phyloP scores from a whole-genome alignment of 2,113 vertebrate species.

The Dipodomys ordii region DNA sequence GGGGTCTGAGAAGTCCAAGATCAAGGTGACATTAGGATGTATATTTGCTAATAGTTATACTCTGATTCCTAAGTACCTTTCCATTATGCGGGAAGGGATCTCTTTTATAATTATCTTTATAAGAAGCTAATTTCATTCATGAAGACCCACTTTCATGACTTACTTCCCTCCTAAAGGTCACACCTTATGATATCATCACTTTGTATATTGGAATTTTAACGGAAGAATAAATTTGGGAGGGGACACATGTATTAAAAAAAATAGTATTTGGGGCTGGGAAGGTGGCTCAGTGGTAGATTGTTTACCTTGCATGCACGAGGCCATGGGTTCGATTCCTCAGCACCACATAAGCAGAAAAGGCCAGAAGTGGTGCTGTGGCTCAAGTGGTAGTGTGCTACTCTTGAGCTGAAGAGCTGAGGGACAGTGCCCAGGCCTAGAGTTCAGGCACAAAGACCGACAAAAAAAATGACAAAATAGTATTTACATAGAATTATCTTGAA shows the following conservation, averaged over 20 bases:
- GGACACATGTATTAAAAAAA: background rate
- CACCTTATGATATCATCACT: background rate
- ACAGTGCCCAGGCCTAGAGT: too few species aligned
- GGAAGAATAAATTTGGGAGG: background rate
- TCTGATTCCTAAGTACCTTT: background rate
- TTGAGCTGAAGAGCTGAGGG: too few species aligned
- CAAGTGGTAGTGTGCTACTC: too few species aligned
- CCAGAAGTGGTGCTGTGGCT: too few species aligned
- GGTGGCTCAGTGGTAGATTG: too few species aligned
- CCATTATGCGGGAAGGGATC: background rate
- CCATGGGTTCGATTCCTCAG: too few species aligned
- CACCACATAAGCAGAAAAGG: too few species aligned
- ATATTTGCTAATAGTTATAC: background rate
- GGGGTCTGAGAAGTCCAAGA: background rate
- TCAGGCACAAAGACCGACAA: too few species aligned
- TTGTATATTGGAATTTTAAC: background rate
- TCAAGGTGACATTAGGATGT: background rate
- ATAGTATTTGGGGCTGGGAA: too few species aligned
- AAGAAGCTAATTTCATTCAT: background rate
- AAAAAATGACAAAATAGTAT: background rate
- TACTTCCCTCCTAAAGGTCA: background rate
- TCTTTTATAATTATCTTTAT: background rate
- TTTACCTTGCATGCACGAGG: too few species aligned
- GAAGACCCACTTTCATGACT: background rate
- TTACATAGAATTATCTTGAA: background rate